Percentiles rank a stretch among this genome's conserved stretches.
phyloP scores from a whole-genome alignment of 1,140 invertebrate species.

The Zeugodacus cucurbitae region DNA sequence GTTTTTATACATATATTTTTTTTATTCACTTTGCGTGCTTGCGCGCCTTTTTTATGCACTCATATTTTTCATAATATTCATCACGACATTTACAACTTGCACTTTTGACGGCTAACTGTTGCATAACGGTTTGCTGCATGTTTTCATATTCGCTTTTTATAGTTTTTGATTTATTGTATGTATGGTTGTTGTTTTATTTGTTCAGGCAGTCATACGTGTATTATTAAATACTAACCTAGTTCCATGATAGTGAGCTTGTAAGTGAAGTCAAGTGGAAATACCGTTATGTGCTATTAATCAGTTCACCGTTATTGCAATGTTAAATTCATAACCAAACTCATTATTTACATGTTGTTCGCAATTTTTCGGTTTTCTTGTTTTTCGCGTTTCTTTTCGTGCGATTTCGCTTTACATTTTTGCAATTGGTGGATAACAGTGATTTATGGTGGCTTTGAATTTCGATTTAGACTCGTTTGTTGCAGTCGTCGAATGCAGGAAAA shows the following conservation, averaged over 20 bases:
- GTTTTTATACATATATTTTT: neutral
- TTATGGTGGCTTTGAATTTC: neutral
- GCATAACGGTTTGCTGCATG: slow-evolving; percentile 1
- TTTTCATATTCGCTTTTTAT: neutral
- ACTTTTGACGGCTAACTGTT: slow-evolving; percentile 33
- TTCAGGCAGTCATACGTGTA: too few species aligned
- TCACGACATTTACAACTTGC: neutral
- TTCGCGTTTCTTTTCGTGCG: neutral
- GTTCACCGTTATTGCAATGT: neutral
- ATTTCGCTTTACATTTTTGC: neutral
- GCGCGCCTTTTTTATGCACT: neutral
- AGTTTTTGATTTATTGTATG: neutral
- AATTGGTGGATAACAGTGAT: neutral
- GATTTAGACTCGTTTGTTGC: neutral
- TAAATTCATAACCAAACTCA: neutral
- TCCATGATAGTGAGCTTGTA: slow-evolving; percentile 47
- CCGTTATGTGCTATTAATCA: neutral
- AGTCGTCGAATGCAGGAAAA: neutral
- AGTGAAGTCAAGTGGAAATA: slow-evolving; percentile 40
- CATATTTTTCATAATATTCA: neutral
- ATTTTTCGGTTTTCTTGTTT: neutral
- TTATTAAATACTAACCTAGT: slow-evolving; percentile 42
- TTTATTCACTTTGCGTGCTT: neutral
- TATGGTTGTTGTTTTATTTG: neutral
- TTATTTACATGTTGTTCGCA: neutral